Evolutionary conservation across 2,113 vertebrate species (phyloP), one percentile per base, ranked within the genome.

Genomic region (Rissa tridactyla): DNA sequence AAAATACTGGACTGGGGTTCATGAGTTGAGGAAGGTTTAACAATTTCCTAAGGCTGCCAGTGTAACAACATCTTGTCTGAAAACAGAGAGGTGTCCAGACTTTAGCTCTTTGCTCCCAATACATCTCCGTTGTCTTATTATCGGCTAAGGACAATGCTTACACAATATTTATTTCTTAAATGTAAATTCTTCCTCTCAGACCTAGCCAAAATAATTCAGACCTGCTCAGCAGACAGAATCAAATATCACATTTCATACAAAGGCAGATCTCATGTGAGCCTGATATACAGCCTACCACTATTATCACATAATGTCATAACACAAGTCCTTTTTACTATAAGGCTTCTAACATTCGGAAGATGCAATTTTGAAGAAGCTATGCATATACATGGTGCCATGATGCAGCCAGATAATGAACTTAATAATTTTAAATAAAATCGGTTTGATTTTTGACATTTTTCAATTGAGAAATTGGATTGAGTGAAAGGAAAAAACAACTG

Each of bases 101-200:
- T 92, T 84, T 0, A 78, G 77, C 10, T 86, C 34, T 76, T 87
- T 36, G 36, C 14, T 86, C 0, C 5, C 22, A 69, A 60, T 1
- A 3, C 1, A 0, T 14, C 19, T 85, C 29, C 26, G 72, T 42
- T 66, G 13, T 73, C 21, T 66, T 75, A 40, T n/a, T 55, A 68
- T 42, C 0, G 0, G 47, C 26, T 40, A 40, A 79, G n/a, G 52
- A 47, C 9, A 52, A 30, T 4, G 18, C 2, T 55, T 42, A 86
- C 21, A 51, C 10, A 71, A 3, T 69, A 82, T 57, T 89, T 75
- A 57, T 30, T 91, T 87, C 73, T 82, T 85, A 60, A 27, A 76
- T 15, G 1, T 22, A 69, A 57, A 17, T 58, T 89, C 36, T 77
- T 70, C 46, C 54, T 78, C 29, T 82, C 13, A 70, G 54, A 65